Evolutionary conservation across 2,888 invertebrate species (phyloP).

Genomic region (Nudaria mundana): DNA sequence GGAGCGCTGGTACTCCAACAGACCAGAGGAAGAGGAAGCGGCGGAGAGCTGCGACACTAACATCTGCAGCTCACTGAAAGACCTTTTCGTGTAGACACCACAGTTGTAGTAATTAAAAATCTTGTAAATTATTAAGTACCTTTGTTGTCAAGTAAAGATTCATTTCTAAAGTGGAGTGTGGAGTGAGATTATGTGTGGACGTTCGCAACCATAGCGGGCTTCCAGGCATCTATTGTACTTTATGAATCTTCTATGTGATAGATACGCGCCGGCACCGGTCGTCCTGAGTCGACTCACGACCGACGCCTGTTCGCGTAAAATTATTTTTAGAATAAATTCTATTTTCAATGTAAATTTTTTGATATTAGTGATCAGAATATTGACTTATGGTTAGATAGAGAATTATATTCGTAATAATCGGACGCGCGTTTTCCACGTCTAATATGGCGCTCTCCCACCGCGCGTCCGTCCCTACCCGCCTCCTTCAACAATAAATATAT

Average conservation of each 20-base stretch:
- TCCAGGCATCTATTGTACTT: slow-evolving; percentile 58
- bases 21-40: slow-evolving; percentile 86
- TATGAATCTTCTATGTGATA: slow-evolving; percentile 80
- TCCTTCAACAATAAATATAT: slow-evolving; percentile 67
- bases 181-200: slow-evolving; percentile 44
- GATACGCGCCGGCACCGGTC: slow-evolving; percentile 70
- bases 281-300: slow-evolving; percentile 66
- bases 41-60: slow-evolving; percentile 89
- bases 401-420: slow-evolving; percentile 71
- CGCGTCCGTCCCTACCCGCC: slow-evolving; percentile 64
- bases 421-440: slow-evolving; percentile 71
- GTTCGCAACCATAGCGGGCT: slow-evolving; percentile 25
- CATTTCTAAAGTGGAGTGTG: slow-evolving; percentile 47
- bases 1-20: slow-evolving; percentile 83
- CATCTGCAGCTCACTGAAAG: slow-evolving; percentile 91
- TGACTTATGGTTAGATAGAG: slow-evolving; percentile 77
- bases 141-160: slow-evolving; percentile 60
- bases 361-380: slow-evolving; percentile 75
- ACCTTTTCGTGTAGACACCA: slow-evolving; percentile 88
- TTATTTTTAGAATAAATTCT: slow-evolving; percentile 80
- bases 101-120: slow-evolving; percentile 45
- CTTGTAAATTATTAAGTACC: slow-evolving; percentile 60
- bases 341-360: slow-evolving; percentile 80
- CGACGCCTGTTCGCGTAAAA: slow-evolving; percentile 64
- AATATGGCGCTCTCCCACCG: slow-evolving; percentile 51